Base-by-base conservation (phyloP, 2,113 vertebrate species). In the Syngnathus typhle region DNA sequence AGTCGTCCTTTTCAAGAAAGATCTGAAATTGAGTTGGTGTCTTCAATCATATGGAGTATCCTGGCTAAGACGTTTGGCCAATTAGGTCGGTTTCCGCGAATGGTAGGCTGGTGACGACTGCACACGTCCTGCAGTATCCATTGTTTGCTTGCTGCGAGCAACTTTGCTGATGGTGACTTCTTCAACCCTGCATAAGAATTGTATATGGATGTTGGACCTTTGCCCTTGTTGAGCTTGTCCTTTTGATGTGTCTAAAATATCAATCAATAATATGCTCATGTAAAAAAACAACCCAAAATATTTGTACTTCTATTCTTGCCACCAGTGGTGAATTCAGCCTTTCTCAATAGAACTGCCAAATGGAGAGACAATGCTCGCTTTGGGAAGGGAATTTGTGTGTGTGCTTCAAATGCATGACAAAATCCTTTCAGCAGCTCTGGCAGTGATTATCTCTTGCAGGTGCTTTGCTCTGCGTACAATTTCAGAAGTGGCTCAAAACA, bases 11-110 rank as follows among this genome's bases (percentile, higher is more conserved):
- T 76, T 60, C 74, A 36, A 43, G 46, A 16, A 47, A 71, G 52
- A 75, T 63, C 67, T 74, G 11, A 65, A 59, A 54, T 64, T 8
- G 65, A 58, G 76, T 21, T 65, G 54, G 47, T 70, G 67, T n/a
- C 16, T 41, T 52, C 21, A 47, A 54, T 58, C 19, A 36, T 43
- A 46, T 23, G 41, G n/a, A 41, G 43, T 59, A 78, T 62, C 19
- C 15, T 12, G 2, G n/a, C n/a, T 61, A 41, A 60, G 38, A 60
- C n/a, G 9, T 41, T 61, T 38, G 11, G 5, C 10, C 38, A 41
- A 38, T 23, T 6, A 43, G n/a, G 10, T 61, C 11, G 39, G 43
- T 44, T 23, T 23, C 36, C n/a, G 32, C 2, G 19, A 15, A 23
- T 44, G 8, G 11, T 62, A n/a, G 38, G 38, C 32, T n/a, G 58